These are phyloP conservation scores for Pangasius krempfi DNA, from an alignment of 2,797 vertebrate species.

Conservation along the genomic window DNA sequence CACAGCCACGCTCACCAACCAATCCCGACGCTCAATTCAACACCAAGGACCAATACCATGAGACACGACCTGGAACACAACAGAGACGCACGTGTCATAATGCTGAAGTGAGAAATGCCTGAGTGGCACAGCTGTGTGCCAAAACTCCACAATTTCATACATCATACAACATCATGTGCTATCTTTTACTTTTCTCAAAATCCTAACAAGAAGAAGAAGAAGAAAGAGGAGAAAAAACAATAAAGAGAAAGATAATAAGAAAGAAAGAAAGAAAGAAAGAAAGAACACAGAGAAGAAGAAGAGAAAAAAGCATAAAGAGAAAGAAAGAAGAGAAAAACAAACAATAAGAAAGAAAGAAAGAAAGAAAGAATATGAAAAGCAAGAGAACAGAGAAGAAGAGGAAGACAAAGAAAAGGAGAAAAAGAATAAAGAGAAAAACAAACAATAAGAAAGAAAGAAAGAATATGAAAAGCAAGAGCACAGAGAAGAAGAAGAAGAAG, in stretches of 20 bases:
- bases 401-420: no score
- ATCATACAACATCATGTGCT: background rate
- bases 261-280: background rate
- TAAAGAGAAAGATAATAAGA: no score
- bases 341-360: no score
- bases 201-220: background rate
- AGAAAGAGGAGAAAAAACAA: no score
- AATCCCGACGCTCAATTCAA: slow-evolving; percentile 43
- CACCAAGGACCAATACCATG: slow-evolving; percentile 4
- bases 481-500: no score
- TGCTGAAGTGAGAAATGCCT: background rate
- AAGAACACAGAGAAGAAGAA: no score
- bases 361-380: no score
- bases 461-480: no score
- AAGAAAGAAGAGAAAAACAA: background rate
- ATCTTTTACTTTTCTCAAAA: background rate
- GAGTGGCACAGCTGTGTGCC: background rate
- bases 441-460: background rate
- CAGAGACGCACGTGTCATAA: background rate
- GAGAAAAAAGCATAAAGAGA: no score
- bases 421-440: no score
- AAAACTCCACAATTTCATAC: background rate
- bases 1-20: slow-evolving; percentile 55
- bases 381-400: no score
- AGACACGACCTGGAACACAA: slow-evolving; percentile 37